phyloP scores from a whole-genome alignment of 2,797 vertebrate species.

The Chelon auratus region DNA sequence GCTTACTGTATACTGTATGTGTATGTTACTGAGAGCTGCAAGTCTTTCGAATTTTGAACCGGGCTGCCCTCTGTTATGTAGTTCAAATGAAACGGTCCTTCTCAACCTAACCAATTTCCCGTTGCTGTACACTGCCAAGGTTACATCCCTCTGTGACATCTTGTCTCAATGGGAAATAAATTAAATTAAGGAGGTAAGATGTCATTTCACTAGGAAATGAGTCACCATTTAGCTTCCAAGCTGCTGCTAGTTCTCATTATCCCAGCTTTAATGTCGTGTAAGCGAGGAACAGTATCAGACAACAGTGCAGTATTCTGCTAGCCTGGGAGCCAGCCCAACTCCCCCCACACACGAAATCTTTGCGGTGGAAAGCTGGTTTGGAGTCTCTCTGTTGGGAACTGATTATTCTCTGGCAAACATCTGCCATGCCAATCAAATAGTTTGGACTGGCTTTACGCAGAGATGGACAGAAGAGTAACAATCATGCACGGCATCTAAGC shows the following conservation, averaged over 20 bases:
- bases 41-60: constrained; percentile 8
- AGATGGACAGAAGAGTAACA: no score
- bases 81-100: constrained; percentile 34
- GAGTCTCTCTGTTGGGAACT: no score
- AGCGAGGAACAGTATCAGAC: constrained; percentile 11
- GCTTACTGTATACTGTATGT: neutral
- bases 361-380: no score
- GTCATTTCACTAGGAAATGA: constrained; percentile 40
- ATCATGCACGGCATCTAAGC: no score
- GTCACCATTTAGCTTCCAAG: constrained; percentile 28
- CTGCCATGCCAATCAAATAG: no score
- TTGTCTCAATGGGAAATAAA: constrained; percentile 42
- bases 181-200: constrained; percentile 43
- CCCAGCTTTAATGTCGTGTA: constrained; percentile 9
- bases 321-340: no score
- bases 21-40: constrained; percentile 8
- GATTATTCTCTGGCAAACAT: no score
- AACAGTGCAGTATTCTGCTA: constrained; percentile 4
- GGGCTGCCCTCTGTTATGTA: neutral
- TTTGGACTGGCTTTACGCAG: no score
- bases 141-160: constrained; percentile 34
- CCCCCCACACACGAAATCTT: no score
- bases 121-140: constrained; percentile 26
- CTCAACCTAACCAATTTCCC: constrained; percentile 21
- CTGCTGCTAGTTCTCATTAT: constrained; percentile 31